These are phyloP conservation scores for Tragulus kanchil DNA, from an alignment of 2,113 vertebrate species.

Conservation along the genomic window DNA sequence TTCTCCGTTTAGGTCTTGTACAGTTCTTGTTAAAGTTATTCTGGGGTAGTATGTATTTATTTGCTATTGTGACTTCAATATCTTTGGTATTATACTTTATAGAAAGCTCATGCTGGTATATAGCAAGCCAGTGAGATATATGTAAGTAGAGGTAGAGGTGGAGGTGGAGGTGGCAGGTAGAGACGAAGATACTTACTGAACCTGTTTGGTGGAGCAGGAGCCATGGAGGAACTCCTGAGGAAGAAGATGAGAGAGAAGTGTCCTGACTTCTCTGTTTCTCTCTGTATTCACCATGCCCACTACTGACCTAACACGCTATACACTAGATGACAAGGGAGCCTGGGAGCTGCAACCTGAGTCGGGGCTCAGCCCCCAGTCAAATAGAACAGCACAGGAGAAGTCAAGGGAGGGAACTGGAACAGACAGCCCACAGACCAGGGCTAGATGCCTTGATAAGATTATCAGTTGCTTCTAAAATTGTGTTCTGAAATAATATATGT, in stretches of 20 bases:
- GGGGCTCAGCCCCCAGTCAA: no score
- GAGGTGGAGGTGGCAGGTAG: not conserved
- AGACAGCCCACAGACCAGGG: not conserved
- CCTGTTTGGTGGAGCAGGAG: not conserved
- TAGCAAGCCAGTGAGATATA: not conserved
- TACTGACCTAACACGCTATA: not conserved
- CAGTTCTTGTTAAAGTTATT: constrained; percentile 9
- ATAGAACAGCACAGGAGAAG: not conserved
- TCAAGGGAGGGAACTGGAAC: not conserved
- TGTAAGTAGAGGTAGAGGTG: not conserved
- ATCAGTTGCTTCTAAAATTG: no score
- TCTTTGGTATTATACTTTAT: constrained; percentile 53
- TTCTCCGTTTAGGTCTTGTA: not conserved
- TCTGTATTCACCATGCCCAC: accelerated
- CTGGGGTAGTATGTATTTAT: not conserved
- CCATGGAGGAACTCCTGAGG: not conserved
- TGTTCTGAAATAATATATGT: no score
- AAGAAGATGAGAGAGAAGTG: not conserved
- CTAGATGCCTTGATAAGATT: no score
- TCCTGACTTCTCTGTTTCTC: not conserved
- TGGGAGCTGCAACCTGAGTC: not conserved
- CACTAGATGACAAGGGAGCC: not conserved
- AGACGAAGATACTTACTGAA: not conserved
- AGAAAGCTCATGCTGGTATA: not conserved
- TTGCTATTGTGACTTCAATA: not conserved